Evolutionary conservation across 2,888 invertebrate species (phyloP).

Genomic region (Drosophila setosimentum): DNA sequence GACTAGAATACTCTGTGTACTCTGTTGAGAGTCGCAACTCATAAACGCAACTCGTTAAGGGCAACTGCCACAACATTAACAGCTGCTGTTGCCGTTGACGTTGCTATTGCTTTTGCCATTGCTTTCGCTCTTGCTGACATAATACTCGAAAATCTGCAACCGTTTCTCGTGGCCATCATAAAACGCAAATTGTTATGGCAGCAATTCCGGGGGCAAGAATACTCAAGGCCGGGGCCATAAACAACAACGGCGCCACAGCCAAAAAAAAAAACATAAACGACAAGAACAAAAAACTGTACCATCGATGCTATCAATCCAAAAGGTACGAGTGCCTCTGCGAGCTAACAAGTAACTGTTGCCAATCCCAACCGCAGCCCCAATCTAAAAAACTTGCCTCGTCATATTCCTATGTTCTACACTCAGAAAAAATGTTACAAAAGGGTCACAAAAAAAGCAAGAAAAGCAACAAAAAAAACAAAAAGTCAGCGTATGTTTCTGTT

Average conservation of each 20-base stretch:
- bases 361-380: not conserved
- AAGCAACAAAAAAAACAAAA: not conserved
- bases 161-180: constrained; percentile 59
- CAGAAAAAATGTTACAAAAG: not conserved
- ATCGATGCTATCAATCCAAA: constrained; percentile 61
- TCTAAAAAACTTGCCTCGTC: not conserved
- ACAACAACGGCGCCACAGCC: constrained; percentile 30
- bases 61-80: constrained; percentile 51
- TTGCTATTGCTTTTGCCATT: constrained; percentile 3
- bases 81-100: constrained; percentile 15
- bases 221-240: constrained; percentile 53
- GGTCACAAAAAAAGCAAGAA: not conserved
- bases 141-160: constrained; percentile 48
- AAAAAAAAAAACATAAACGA: constrained; percentile 6
- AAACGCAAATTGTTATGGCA: constrained; percentile 67
- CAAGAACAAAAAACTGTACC: not conserved
- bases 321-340: constrained; percentile 11
- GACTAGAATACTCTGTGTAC: not conserved
- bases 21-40: constrained; percentile 10
- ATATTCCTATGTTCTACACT: constrained; percentile 2
- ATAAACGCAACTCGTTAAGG: constrained; percentile 55
- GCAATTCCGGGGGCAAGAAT: constrained; percentile 34
- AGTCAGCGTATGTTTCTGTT: not conserved
- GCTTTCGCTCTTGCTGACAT: constrained; percentile 17
- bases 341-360: constrained; percentile 1